These are phyloP conservation scores for Phrynocephalus guinanensis DNA, from an alignment of 2,797 vertebrate genomes.

Conservation along the genomic window DNA sequence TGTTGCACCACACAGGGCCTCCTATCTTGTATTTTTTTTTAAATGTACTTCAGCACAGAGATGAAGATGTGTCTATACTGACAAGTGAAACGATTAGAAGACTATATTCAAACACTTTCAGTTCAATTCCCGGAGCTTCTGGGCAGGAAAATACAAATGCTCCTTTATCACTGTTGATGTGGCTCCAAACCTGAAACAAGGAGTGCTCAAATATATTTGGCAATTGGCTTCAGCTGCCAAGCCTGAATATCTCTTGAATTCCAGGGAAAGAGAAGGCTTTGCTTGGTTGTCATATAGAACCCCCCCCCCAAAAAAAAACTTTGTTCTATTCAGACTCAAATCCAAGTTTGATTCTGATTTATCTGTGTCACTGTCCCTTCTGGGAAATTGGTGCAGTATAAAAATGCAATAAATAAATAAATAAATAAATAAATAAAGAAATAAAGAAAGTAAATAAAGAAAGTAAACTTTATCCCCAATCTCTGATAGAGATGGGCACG, in stretches of 20 bases:
- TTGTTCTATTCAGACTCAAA: not conserved
- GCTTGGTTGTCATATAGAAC: not conserved
- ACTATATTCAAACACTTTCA: not conserved
- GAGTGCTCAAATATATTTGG: conserved; percentile 12
- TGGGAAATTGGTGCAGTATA: no score
- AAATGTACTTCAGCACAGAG: not conserved
- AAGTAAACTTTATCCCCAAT: not conserved
- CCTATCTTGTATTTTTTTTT: not conserved
- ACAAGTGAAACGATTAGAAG: conserved; percentile 1
- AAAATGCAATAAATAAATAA: no score
- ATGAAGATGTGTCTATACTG: not conserved
- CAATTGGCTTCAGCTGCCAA: conserved; percentile 12
- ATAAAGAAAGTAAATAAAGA: not conserved
- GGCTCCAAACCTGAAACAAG: conserved; percentile 17
- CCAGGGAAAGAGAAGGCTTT: not conserved
- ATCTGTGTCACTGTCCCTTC: not conserved
- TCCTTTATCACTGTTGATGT: conserved; percentile 1
- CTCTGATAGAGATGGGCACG: no score
- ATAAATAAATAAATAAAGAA: no score
- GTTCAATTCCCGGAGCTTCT: conserved; percentile 5
- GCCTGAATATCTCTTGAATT: conserved; percentile 9
- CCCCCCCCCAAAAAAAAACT: not conserved
- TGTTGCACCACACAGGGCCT: no score
- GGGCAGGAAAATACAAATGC: conserved; percentile 4
- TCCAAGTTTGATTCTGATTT: not conserved